Percentiles rank a stretch among this genome's conserved stretches.
phyloP scores from a whole-genome alignment of 2,888 invertebrate genomes.

The Bruchidius siliquastri region DNA sequence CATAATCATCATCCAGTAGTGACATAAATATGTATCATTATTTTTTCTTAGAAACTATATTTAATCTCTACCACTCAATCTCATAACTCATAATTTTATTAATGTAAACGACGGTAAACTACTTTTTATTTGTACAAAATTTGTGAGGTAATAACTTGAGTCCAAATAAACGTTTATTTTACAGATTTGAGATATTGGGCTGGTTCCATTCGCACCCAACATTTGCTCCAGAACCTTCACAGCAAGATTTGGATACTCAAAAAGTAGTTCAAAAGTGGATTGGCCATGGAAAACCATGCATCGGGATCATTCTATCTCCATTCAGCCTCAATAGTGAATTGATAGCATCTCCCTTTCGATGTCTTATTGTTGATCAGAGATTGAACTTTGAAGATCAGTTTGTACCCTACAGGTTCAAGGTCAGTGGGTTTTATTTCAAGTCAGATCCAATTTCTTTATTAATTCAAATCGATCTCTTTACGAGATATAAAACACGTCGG shows the following conservation, averaged over 20 bases:
- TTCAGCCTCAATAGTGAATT: constrained; percentile 54
- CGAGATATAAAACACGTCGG: too few species aligned
- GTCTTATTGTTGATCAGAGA: constrained; percentile 51
- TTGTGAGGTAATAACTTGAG: too few species aligned
- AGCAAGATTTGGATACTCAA: constrained; percentile 64
- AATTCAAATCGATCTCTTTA: too few species aligned
- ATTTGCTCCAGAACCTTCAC: constrained; percentile 66
- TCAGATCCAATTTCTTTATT: too few species aligned
- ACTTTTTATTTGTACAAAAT: too few species aligned
- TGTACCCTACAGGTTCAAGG: constrained; percentile 52
- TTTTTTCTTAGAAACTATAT: too few species aligned
- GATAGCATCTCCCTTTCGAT: constrained; percentile 53
- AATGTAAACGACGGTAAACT: too few species aligned
- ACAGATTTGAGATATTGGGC: constrained; percentile 46
- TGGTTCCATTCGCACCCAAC: constrained; percentile 79
- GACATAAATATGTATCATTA: too few species aligned
- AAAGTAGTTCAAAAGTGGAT: constrained; percentile 56
- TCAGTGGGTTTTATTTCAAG: constrained; percentile 46
- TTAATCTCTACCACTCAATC: too few species aligned
- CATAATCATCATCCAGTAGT: too few species aligned
- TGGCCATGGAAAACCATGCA: constrained; percentile 54
- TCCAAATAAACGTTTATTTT: neutral
- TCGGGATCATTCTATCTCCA: constrained; percentile 64
- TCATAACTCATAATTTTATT: too few species aligned
- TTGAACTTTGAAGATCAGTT: constrained; percentile 41